Percentiles rank a stretch among this genome's conserved stretches.
phyloP scores from a whole-genome alignment of 2,797 vertebrate genomes.

The Acipenser ruthenus region DNA sequence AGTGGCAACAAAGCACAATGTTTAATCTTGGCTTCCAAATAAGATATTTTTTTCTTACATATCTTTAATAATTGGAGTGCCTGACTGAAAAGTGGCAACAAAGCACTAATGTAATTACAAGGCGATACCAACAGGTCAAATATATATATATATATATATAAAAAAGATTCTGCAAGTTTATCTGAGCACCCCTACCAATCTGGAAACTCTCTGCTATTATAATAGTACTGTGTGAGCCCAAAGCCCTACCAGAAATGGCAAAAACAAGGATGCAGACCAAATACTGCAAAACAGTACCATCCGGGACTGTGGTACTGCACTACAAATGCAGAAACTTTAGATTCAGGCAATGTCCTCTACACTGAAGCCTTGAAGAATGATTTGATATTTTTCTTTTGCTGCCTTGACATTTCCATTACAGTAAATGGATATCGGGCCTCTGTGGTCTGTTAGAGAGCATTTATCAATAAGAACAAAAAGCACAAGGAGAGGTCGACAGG shows the following conservation, averaged over 20 bases:
- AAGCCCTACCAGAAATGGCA: no score
- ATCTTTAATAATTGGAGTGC: no score
- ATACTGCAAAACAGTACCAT: no score
- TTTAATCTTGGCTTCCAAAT: no score
- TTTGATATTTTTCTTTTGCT: constrained; percentile 36
- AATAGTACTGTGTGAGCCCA: not conserved
- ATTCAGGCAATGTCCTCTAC: not conserved
- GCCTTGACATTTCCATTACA: constrained; percentile 33
- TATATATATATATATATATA: not conserved
- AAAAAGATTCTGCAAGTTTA: constrained; percentile 6
- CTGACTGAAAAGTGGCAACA: no score
- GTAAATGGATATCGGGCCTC: constrained; percentile 42
- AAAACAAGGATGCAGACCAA: no score
- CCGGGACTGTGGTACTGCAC: no score
- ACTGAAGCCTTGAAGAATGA: constrained; percentile 29
- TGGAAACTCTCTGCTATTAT: not conserved
- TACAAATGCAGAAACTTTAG: no score
- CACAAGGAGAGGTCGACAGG: constrained; percentile 36
- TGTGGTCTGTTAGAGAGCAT: constrained; percentile 43
- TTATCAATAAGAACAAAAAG: constrained; percentile 45
- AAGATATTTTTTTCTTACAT: no score
- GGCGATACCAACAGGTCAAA: no score
- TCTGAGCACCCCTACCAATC: not conserved
- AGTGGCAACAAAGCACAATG: no score
- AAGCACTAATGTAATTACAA: no score